These are phyloP conservation scores for Emydura subglobosa DNA, from an alignment of 2,113 vertebrate genomes.

Conservation along the genomic window DNA sequence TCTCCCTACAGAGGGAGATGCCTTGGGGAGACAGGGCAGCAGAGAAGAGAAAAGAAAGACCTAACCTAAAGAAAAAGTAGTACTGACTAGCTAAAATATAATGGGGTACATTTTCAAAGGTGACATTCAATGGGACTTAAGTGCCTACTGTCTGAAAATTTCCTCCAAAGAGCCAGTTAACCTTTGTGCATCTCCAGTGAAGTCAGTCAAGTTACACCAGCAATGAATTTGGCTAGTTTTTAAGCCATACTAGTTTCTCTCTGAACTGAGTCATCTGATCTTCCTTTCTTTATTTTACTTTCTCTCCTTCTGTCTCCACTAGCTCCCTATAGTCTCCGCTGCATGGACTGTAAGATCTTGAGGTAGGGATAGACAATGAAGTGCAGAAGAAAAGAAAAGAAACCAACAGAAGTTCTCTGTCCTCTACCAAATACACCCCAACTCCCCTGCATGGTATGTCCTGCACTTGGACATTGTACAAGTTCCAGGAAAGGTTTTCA, in stretches of 20 bases:
- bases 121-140: neutral
- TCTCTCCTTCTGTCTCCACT: neutral
- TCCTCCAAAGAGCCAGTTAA: neutral
- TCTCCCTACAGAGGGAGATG: constrained; percentile 48
- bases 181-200: neutral
- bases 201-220: neutral
- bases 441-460: neutral
- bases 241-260: neutral
- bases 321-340: neutral
- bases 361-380: neutral
- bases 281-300: neutral
- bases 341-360: neutral
- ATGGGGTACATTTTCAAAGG: neutral
- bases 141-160: neutral
- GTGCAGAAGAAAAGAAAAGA: accelerated
- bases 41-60: constrained; percentile 1
- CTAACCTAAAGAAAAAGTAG: neutral
- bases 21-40: constrained; percentile 61
- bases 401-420: neutral
- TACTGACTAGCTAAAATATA: neutral
- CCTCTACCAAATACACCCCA: neutral
- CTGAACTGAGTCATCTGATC: neutral
- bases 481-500: neutral
- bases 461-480: neutral
- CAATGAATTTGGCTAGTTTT: neutral